A percentile compares a stretch with the other conserved stretches of the same genome.
phyloP scores from a whole-genome alignment of 2,113 vertebrate species.

The Psittacula cyanocephala region DNA sequence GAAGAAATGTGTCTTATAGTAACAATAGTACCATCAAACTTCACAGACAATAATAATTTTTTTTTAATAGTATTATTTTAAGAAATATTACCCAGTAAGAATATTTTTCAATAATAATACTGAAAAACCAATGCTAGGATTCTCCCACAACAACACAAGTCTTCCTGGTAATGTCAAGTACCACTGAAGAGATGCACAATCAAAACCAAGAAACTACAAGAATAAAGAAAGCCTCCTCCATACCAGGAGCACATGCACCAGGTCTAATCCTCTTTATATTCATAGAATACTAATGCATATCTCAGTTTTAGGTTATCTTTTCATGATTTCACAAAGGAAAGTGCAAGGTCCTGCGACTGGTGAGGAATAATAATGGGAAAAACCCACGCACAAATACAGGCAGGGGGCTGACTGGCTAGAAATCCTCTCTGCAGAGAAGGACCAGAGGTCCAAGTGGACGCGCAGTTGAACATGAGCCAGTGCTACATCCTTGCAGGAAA shows the following conservation, averaged over 20 bases:
- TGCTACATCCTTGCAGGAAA: fast-evolving
- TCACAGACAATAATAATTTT: background rate
- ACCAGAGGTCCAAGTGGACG: background rate
- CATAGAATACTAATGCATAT: background rate
- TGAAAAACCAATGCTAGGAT: background rate
- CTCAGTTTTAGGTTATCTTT: background rate
- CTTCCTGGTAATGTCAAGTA: background rate
- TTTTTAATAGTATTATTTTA: background rate
- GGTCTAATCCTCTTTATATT: background rate
- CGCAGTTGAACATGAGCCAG: background rate
- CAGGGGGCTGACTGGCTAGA: background rate
- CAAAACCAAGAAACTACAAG: background rate
- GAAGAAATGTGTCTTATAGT: background rate
- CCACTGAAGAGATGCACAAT: background rate
- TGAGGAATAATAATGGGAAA: background rate
- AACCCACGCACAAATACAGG: background rate
- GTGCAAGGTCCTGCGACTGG: background rate
- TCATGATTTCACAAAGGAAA: background rate
- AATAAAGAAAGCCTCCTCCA: background rate
- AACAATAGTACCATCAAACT: background rate
- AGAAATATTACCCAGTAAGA: background rate
- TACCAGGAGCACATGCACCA: background rate
- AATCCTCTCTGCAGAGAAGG: background rate
- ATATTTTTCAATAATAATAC: background rate
- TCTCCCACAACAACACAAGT: background rate